Evolutionary conservation across 2,797 vertebrate species (phyloP).

Genomic region (Thamnophis elegans): DNA sequence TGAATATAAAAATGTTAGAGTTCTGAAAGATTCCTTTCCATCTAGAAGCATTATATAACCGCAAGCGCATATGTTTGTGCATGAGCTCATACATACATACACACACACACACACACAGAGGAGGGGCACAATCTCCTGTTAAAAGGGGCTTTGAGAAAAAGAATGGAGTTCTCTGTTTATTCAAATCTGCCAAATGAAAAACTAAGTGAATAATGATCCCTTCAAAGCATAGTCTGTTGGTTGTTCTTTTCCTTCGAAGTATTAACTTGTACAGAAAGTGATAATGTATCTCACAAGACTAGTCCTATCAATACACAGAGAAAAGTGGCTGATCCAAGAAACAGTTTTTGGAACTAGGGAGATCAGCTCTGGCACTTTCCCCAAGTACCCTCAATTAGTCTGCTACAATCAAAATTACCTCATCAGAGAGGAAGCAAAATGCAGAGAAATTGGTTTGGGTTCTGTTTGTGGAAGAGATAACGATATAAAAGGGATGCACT

Average conservation of each 20-base stretch:
- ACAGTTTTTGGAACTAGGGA: not conserved
- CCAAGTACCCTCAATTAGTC: not conserved
- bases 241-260: not conserved
- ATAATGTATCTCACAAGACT: not conserved
- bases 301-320: not conserved
- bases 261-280: not conserved
- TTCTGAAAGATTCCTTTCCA: not conserved
- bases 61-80: too few species aligned
- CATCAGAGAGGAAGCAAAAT: not conserved
- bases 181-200: not conserved
- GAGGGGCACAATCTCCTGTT: not conserved
- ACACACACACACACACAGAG: not conserved
- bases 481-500: not conserved
- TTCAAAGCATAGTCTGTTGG: not conserved
- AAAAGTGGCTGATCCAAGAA: not conserved
- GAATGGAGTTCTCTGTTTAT: not conserved
- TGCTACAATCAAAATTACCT: too few species aligned
- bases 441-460: not conserved
- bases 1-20: not conserved
- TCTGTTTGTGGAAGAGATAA: not conserved
- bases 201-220: not conserved
- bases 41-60: not conserved
- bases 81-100: rapidly evolving
- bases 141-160: not conserved
- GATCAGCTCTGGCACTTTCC: not conserved